phyloP scores from a whole-genome alignment of 2,888 invertebrate species.

The Trissonchulus sp. region DNA sequence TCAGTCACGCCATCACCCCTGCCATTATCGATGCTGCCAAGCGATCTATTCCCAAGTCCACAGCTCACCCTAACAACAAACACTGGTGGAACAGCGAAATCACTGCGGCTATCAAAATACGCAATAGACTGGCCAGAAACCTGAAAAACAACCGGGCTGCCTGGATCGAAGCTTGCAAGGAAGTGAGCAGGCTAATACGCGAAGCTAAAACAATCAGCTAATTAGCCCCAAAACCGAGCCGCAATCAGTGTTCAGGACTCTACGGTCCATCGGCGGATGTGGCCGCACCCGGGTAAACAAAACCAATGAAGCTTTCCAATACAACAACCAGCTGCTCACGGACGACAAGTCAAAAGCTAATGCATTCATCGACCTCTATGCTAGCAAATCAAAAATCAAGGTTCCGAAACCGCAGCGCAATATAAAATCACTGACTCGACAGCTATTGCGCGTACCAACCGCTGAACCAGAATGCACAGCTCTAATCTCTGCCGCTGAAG shows the following conservation, averaged over 20 bases:
- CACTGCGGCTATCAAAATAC: background rate
- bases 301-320: background rate
- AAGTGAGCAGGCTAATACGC: slow-evolving; percentile 1
- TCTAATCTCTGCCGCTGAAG: background rate
- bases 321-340: background rate
- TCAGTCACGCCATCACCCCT: no score
- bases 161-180: slow-evolving; percentile 2
- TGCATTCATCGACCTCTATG: background rate
- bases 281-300: no score
- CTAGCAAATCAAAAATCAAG: slow-evolving; percentile 9
- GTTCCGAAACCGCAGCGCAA: background rate
- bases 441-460: background rate
- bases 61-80: no score
- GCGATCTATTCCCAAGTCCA: no score
- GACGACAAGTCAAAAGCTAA: background rate
- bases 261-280: background rate
- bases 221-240: no score
- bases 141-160: background rate
- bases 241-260: background rate
- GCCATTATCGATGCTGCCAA: no score
- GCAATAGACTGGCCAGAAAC: slow-evolving; percentile 7
- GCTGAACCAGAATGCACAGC: background rate
- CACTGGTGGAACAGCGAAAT: slow-evolving; percentile 4
- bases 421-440: background rate
- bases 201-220: background rate